Base-by-base conservation (phyloP, 2,888 invertebrate species). In the Cephonodes hylas region DNA sequence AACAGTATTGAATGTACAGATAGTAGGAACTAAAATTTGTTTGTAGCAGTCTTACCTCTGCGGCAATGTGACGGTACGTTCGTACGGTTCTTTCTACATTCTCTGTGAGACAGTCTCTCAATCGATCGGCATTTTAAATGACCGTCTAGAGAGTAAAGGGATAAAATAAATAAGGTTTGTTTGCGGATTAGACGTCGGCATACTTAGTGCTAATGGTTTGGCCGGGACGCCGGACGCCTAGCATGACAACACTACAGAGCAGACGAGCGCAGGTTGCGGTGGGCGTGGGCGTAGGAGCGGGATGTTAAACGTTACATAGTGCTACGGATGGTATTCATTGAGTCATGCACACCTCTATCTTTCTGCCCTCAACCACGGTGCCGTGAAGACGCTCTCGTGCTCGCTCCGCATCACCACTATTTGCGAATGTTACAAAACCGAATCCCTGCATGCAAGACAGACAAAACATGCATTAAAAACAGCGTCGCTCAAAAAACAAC, bases 361-460 rank as follows among this genome's bases (percentile, higher is more conserved):
- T 99, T 96, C 99, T 97, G 96, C 99, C 99, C 97, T 99, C 99
- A 96, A 99, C 99, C 97, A 99, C 98, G 95, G 99, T 98, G 96
- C 99, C 99, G 96, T 99, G 99, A 95, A 99, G 97, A 96, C 99
- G 98, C 96, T 99, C 99, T 96, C 99, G 98, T 97, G 99, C 99
- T 96, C 98, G 97, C 96, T 99, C 99, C 95, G 99, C 99, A 96
- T 99, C 99, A 95, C 97, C 97, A 96, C 98, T 98, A 97, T 98
- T 98, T 96, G 99, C 99, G 98, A 99, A 99, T 96, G 99, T 99
- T 96, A 99, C 99, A 97, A 99, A 99, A 97, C 99, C 99, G 97
- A 99, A 99, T 96, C 99, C 99, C 99, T 99, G 97, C 96, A 97
- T 97, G 97, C 97, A 97, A 95, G 96, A 97, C 96, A 96, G 96